These are phyloP conservation scores for Margarornis squamiger DNA, from an alignment of 2,797 vertebrate genomes.

Conservation along the genomic window DNA sequence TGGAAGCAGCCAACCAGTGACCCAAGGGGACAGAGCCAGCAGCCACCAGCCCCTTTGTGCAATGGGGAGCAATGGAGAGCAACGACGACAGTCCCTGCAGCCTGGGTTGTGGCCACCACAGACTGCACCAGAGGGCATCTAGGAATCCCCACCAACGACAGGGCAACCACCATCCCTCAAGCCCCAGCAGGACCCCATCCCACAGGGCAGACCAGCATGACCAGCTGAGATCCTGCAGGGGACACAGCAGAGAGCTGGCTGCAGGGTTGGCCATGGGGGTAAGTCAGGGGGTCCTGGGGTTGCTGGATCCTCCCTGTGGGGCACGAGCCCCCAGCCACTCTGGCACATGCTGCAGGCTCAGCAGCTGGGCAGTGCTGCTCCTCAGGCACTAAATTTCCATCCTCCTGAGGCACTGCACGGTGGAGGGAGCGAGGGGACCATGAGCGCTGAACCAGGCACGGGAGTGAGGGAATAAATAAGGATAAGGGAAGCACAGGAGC, in stretches of 20 bases:
- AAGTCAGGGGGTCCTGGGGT: background rate
- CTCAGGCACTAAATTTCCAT: background rate
- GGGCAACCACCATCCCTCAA: accelerated
- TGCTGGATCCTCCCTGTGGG: accelerated
- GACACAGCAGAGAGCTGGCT: accelerated
- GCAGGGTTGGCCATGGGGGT: accelerated
- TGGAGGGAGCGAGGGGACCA: background rate
- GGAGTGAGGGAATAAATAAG: constrained; percentile 13
- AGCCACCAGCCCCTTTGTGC: accelerated
- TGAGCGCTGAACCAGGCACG: background rate
- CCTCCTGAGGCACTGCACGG: background rate
- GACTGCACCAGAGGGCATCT: background rate
- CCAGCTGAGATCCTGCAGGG: accelerated
- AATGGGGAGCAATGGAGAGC: background rate
- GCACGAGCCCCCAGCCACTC: accelerated
- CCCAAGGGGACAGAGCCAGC: background rate
- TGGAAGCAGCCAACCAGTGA: background rate
- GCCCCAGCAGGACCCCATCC: accelerated
- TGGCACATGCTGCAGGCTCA: accelerated
- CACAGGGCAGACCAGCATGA: background rate
- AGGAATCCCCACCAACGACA: accelerated
- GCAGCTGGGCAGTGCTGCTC: background rate
- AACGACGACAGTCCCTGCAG: background rate
- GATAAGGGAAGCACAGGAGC: background rate
- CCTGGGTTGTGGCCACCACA: accelerated